A percentile compares a stretch with the other conserved stretches of the same genome.
Conservation (phyloP, 2,113 vertebrate species). For the Hydrolagus affinis region DNA sequence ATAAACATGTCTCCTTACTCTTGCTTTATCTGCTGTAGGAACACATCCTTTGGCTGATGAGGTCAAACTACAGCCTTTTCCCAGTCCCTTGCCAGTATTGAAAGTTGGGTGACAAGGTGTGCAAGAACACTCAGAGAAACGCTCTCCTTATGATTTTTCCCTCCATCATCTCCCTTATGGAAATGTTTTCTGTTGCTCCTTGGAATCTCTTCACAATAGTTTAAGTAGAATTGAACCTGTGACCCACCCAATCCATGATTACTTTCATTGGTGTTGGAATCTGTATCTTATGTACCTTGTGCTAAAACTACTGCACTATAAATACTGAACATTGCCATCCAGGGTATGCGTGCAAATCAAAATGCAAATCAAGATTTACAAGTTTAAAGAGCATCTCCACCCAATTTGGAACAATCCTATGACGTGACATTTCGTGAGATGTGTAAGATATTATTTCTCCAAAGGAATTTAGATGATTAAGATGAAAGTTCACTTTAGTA, state of each 20-base stretch:
- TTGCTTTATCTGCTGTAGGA: too few relatives aligned
- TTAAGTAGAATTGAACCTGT: too few relatives aligned
- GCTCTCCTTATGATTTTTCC: neutral
- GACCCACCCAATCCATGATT: too few relatives aligned
- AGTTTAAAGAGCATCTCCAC: neutral
- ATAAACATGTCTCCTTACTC: neutral
- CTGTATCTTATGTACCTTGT: too few relatives aligned
- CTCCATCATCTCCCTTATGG: neutral
- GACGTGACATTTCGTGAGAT: neutral
- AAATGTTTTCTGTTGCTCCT: neutral
- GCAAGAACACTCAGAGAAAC: neutral
- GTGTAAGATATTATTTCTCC: neutral
- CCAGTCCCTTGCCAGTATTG: neutral
- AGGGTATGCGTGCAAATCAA: too few relatives aligned
- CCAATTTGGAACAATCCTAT: neutral
- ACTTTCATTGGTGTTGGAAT: too few relatives aligned
- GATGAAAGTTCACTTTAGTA: neutral
- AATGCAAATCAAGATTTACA: neutral
- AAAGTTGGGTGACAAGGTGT: neutral
- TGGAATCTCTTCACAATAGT: too few relatives aligned
- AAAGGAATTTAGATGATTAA: conserved; percentile 1
- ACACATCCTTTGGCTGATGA: too few relatives aligned
- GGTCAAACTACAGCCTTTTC: neutral
- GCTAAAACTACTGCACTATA: too few relatives aligned
- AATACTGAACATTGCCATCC: too few relatives aligned